Conservation (phyloP, 2,888 invertebrate species). For the Drosophila demipolita region DNA sequence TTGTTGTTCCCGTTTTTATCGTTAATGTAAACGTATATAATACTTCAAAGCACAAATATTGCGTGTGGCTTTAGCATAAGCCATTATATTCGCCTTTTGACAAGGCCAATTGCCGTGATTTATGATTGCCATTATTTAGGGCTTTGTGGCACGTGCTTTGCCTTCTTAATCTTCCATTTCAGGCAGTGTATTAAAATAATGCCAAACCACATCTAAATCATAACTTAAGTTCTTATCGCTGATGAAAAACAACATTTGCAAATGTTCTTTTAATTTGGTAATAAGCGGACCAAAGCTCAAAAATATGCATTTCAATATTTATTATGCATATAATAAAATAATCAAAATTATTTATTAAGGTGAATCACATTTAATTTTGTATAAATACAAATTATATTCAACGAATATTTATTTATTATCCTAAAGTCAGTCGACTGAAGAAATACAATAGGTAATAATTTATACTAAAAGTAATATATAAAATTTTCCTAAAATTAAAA, state of each 20-base stretch:
- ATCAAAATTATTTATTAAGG: constrained; percentile 37
- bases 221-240: constrained; percentile 6
- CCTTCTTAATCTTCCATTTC: constrained; percentile 41
- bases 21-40: constrained; percentile 2
- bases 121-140: constrained; percentile 65
- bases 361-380: not conserved
- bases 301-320: not conserved
- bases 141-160: constrained; percentile 61
- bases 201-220: constrained; percentile 9
- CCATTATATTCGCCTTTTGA: constrained; percentile 62
- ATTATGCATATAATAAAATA: constrained; percentile 10
- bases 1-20: not conserved
- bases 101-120: constrained; percentile 67
- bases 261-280: constrained; percentile 43
- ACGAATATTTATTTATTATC: not conserved
- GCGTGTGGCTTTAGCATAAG: constrained; percentile 60
- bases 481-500: not conserved
- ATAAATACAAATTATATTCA: not conserved
- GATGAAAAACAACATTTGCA: constrained; percentile 10
- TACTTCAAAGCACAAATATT: constrained; percentile 37
- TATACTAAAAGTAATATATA: too few species aligned
- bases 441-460: not conserved
- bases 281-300: constrained; percentile 15
- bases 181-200: constrained; percentile 8
- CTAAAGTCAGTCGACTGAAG: not conserved